Base-by-base conservation (phyloP, 2,113 vertebrate species). In the Syngnathoides biaculeatus region DNA sequence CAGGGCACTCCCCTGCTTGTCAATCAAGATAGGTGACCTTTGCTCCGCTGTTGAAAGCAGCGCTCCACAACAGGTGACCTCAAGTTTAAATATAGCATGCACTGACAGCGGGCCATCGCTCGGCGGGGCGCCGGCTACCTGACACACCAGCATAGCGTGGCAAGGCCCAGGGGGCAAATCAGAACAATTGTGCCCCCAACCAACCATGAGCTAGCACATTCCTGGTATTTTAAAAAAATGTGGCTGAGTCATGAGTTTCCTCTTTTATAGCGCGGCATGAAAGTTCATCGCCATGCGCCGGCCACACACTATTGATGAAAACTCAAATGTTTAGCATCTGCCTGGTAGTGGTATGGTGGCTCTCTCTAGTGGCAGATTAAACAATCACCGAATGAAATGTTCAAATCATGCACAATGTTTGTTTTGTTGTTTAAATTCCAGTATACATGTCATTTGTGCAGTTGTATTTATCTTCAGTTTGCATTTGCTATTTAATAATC, bases 1-100 rank as follows among this genome's bases (percentile, higher is more conserved):
- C 78, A 22, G 38, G 65, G 0, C 22, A 72, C 70, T 84, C 85
- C 86, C 82, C 76, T 64, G 81, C 78, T 83, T 85, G 85, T 77
- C 85, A 88, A 71, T 88, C 85, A 63, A 64, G 74, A 73, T 67
- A 17, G 72, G 72, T 78, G 85, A 88, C 85, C 88, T 84, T 80
- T 86, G 80, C 43, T 69, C 81, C 79, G 64, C 73, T 70, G 76
- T 78, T 81, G 76, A 80, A 76, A 81, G 68, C 69, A 71, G 75
- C 19, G 35, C 75, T 76, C 74, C 73, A 75, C 85, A 85, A 85
- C 86, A 88, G 88, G 88, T 88, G 85, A 83, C 19, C 73, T 65
- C 69, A 58, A 71, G 80, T 82, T 84, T 83, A 86, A 84, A 86
- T 84, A 81, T 83, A 87, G 80, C 72, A 30, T 4, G 38, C 59